Evolutionary conservation across 1,140 invertebrate species (phyloP).

Genomic region (Drosophila parabipectinata): DNA sequence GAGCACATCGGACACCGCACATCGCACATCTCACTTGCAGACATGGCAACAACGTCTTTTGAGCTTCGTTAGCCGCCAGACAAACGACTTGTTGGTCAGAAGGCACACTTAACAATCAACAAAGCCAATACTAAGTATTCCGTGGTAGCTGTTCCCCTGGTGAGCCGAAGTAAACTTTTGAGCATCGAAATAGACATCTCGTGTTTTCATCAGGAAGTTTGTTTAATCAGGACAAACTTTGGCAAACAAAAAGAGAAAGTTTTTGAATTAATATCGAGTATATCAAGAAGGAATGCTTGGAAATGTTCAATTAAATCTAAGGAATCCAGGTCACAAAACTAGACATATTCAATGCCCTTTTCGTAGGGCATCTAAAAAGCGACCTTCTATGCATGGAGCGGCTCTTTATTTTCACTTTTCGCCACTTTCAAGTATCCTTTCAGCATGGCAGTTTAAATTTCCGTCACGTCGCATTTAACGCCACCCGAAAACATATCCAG

Average conservation of each 20-base stretch:
- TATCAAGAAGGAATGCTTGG: not conserved
- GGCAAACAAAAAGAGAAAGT: constrained; percentile 5
- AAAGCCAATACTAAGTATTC: not conserved
- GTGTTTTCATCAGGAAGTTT: constrained; percentile 24
- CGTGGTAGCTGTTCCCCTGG: not conserved
- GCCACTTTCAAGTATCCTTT: constrained; percentile 21
- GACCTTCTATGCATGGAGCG: not conserved
- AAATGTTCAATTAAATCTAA: not conserved
- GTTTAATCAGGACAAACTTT: no score
- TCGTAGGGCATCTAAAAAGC: not conserved
- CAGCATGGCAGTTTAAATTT: constrained; percentile 16
- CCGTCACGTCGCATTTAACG: constrained; percentile 36
- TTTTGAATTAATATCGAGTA: constrained; percentile 13
- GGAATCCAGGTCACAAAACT: not conserved
- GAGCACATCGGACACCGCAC: constrained; percentile 8
- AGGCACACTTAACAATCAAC: constrained; percentile 13
- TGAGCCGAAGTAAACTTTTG: not conserved
- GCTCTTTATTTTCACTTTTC: constrained; percentile 19
- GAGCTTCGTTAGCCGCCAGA: constrained; percentile 48
- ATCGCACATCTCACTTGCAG: constrained; percentile 23
- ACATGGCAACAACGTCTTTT: constrained; percentile 22
- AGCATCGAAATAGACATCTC: constrained; percentile 13
- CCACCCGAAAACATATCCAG: constrained; percentile 22
- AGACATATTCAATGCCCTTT: not conserved
- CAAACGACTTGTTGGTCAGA: constrained; percentile 40